Evolutionary conservation across 2,113 vertebrate species (phyloP).

Genomic region (Chaetodon trifascialis): DNA sequence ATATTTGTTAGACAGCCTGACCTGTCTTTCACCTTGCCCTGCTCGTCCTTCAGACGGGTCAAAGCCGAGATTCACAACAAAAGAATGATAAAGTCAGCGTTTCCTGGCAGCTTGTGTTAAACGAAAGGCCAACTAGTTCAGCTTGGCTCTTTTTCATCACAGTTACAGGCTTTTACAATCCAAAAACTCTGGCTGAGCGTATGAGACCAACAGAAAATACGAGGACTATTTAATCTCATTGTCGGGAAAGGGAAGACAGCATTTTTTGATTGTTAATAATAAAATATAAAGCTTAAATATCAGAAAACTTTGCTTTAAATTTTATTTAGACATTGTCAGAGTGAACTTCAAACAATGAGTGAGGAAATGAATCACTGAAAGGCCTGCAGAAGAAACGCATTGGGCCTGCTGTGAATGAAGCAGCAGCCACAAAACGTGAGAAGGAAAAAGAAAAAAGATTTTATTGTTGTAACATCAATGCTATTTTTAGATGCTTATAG

Average conservation of each 20-base stretch:
- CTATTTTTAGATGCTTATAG: neutral
- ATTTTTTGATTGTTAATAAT: neutral
- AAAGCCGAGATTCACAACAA: slow-evolving; percentile 95
- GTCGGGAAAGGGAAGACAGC: neutral
- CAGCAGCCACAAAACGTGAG: neutral
- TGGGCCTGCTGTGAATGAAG: slow-evolving; percentile 27
- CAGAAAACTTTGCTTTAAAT: neutral
- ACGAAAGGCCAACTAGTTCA: slow-evolving; percentile 38
- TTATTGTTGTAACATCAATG: neutral
- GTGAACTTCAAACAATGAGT: neutral
- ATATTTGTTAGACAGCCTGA: slow-evolving; percentile 95
- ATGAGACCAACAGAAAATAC: neutral
- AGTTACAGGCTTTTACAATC: neutral
- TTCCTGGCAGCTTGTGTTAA: slow-evolving; percentile 70
- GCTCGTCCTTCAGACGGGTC: slow-evolving; percentile 95
- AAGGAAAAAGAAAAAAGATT: neutral
- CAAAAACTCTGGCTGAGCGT: neutral
- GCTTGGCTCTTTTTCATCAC: neutral
- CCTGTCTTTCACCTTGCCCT: slow-evolving; percentile 97
- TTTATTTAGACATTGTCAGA: neutral
- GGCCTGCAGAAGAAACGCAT: slow-evolving; percentile 23
- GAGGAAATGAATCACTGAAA: neutral
- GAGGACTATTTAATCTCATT: slow-evolving; percentile 18
- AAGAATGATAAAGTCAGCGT: slow-evolving; percentile 95
- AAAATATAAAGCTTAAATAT: neutral